phyloP scores from a whole-genome alignment of 2,113 vertebrate genomes.

The Dinomys branickii region DNA sequence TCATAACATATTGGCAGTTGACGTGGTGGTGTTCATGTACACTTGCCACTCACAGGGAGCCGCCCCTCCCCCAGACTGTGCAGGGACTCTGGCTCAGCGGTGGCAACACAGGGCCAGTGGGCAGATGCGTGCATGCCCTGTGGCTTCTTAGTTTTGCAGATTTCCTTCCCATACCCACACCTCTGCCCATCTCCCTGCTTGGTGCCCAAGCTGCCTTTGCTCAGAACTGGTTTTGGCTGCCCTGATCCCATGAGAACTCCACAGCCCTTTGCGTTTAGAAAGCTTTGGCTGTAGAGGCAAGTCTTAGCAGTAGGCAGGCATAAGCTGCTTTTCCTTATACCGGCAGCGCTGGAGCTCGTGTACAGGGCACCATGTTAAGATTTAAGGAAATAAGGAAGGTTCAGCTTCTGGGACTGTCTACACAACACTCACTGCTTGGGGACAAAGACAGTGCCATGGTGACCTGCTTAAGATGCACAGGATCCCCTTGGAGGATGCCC shows the following conservation, averaged over 20 bases:
- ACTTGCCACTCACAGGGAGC: conserved; percentile 95
- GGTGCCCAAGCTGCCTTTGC: not conserved
- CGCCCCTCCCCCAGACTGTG: conserved; percentile 82
- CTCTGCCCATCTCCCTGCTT: not conserved
- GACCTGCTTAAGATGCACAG: accelerated
- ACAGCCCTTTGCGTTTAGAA: not conserved
- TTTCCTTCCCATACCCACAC: not conserved
- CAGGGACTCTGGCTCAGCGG: conserved; percentile 83
- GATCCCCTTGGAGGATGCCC: not conserved
- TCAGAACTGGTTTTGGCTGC: not conserved
- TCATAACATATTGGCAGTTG: conserved; percentile 99
- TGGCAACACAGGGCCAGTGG: not conserved
- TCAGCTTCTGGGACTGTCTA: not conserved
- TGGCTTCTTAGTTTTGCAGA: not conserved
- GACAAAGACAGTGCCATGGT: not conserved
- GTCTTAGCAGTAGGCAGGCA: not conserved
- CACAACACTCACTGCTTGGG: not conserved
- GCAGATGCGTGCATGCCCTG: accelerated
- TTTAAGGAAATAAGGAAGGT: not conserved
- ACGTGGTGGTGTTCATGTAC: conserved; percentile 94
- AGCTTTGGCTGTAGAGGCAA: not conserved
- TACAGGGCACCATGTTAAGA: not conserved
- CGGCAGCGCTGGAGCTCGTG: accelerated
- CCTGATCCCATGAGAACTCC: not conserved
- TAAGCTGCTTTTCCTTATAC: not conserved